Evolutionary conservation across 64 coral and sea anemone genomes (phyloP).

Genomic region (Dendronephthya gigantea): DNA sequence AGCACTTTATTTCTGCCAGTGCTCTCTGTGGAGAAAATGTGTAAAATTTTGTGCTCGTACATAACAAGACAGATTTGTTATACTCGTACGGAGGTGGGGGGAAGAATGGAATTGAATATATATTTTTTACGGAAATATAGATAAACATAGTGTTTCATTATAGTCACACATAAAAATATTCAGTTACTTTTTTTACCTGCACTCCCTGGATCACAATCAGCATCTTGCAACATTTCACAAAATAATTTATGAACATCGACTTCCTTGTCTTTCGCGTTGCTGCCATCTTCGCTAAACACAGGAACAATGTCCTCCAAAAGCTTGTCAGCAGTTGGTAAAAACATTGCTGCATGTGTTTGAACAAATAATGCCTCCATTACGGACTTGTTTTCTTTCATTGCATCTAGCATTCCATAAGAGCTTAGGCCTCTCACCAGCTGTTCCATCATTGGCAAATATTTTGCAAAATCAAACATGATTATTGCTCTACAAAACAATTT

Average conservation of each 20-base stretch:
- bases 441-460: constrained; percentile 52
- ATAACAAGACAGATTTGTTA: no score
- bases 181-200: no score
- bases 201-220: not conserved
- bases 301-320: not conserved
- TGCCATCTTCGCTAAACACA: not conserved
- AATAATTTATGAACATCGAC: constrained; percentile 43
- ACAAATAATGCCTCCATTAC: constrained; percentile 59
- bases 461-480: constrained; percentile 59
- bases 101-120: not conserved
- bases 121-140: no score
- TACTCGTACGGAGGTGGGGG: no score
- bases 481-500: constrained; percentile 41
- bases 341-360: constrained; percentile 31
- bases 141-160: no score
- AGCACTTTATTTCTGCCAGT: constrained; percentile 34
- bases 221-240: constrained; percentile 51
- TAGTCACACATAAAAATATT: no score
- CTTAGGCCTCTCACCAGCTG: constrained; percentile 48
- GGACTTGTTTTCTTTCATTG: constrained; percentile 46
- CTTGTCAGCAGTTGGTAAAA: constrained; percentile 38
- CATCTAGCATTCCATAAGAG: constrained; percentile 43
- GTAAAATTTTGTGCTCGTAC: no score
- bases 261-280: not conserved
- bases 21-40: no score